Conservation (phyloP, 2,888 invertebrate genomes). For the Tryphoninae sp. region DNA sequence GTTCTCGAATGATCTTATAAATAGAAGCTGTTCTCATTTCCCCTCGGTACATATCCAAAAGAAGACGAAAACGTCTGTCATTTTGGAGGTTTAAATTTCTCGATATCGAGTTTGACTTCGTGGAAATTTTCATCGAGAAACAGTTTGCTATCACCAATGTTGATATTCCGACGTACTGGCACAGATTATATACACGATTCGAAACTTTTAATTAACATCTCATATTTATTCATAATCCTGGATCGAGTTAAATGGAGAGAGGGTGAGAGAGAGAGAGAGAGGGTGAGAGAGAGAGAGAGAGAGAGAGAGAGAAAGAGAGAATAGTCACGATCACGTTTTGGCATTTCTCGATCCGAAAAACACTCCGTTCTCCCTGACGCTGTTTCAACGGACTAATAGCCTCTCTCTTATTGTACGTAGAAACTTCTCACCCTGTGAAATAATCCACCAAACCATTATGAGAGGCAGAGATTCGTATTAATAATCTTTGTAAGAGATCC, state of each 20-base stretch:
- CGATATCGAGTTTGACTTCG: conserved; percentile 34
- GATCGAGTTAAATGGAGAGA: conserved; percentile 16
- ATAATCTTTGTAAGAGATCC: conserved; percentile 27
- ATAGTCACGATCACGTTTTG: conserved; percentile 30
- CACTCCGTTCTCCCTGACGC: background rate
- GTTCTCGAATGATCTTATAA: background rate
- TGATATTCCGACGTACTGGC: background rate
- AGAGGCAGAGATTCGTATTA: conserved; percentile 30
- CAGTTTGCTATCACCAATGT: conserved; percentile 1
- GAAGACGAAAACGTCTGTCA: conserved; percentile 28
- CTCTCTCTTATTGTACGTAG: conserved; percentile 4
- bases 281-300: background rate
- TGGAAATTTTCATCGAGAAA: conserved; percentile 33
- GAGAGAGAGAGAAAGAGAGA: background rate
- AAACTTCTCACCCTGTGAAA: conserved; percentile 33
- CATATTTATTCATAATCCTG: conserved; percentile 68
- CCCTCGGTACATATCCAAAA: background rate
- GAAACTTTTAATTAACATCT: conserved; percentile 67
- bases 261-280: background rate
- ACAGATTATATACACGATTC: conserved; percentile 3
- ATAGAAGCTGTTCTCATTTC: conserved; percentile 15
- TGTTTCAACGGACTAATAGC: conserved; percentile 37
- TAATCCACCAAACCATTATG: conserved; percentile 25
- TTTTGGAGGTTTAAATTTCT: conserved; percentile 41
- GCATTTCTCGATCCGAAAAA: conserved; percentile 2